Base-by-base conservation (phyloP, 2,113 vertebrate genomes). In the Megaptera novaeangliae region DNA sequence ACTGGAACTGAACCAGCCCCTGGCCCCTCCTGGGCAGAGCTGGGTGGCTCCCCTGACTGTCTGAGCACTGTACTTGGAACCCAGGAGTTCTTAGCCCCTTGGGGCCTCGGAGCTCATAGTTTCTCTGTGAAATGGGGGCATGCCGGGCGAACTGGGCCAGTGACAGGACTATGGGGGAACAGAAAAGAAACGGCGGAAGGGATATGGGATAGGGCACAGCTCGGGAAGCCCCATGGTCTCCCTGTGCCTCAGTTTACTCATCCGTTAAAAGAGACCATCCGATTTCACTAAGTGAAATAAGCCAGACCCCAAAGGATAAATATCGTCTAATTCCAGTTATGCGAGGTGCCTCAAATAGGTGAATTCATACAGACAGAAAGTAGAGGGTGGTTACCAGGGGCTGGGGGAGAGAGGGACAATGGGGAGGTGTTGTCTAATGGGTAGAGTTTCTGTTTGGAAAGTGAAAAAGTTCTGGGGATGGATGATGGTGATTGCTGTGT, bases 401-500 rank as follows among this genome's bases (percentile, higher is more conserved):
- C 57, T 25, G 25, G 8, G 17, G 17, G 49, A 29, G 20, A 39
- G 36, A 31, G 34, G 9, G 71, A 34, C 3, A 21, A 12, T 0
- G 2, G 63, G 80, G n/a, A 23, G 18, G 4, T 20, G 0, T 4
- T 3, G 27, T 49, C 57, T n/a, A 4, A 12, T 10, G 69, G n/a
- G 61, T 7, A 0, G 63, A 15, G 72, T 23, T 71, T 77, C 39
- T 12, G 6, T 77, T 20, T 20, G 61, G 46, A 31, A 10, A 55
- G 25, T 2, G 18, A 20, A 5, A 23, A 18, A 72, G 15, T 64
- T 68, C 71, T 25, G 20, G 72, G 59, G 69, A 7, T 5, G 72
- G 25, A 2, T 0, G 9, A 7, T 4, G 14, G 29, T 4, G 8
- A 27, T 2, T 21, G 29, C 3, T 17, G 41, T 8, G 41, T 8